Evolutionary conservation across 2,797 vertebrate species (phyloP).

Genomic region (Myotis planiceps): DNA sequence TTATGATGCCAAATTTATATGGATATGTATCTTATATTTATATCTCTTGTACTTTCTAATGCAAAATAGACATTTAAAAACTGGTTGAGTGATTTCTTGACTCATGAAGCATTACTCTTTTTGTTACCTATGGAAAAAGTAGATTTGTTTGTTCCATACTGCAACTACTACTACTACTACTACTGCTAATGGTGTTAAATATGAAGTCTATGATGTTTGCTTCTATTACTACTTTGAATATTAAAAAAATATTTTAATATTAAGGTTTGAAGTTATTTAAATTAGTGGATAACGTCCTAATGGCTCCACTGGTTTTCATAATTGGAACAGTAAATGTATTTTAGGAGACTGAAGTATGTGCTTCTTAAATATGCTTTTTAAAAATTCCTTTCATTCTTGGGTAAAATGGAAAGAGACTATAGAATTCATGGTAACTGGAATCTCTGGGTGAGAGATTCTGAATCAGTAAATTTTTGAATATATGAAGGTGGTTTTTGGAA

Average conservation of each 20-base stretch:
- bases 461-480: slow-evolving; percentile 16
- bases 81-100: neutral
- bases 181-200: neutral
- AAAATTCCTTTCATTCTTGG: neutral
- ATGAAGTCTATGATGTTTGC: neutral
- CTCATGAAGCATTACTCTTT: neutral
- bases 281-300: neutral
- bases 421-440: neutral
- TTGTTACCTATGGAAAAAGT: neutral
- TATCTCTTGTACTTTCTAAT: neutral
- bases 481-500: slow-evolving; percentile 43
- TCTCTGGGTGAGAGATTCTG: neutral
- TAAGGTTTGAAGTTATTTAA: slow-evolving; percentile 16
- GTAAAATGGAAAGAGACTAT: neutral
- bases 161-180: neutral
- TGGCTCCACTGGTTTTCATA: neutral
- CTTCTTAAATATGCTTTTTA: neutral
- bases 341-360: neutral
- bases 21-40: neutral
- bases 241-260: neutral
- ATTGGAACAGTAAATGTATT: neutral
- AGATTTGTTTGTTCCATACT: neutral
- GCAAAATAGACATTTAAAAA: slow-evolving; percentile 5
- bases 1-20: neutral
- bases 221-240: neutral